Conservation (phyloP, 2,888 invertebrate genomes). For the Agrenia bidenticulata region DNA sequence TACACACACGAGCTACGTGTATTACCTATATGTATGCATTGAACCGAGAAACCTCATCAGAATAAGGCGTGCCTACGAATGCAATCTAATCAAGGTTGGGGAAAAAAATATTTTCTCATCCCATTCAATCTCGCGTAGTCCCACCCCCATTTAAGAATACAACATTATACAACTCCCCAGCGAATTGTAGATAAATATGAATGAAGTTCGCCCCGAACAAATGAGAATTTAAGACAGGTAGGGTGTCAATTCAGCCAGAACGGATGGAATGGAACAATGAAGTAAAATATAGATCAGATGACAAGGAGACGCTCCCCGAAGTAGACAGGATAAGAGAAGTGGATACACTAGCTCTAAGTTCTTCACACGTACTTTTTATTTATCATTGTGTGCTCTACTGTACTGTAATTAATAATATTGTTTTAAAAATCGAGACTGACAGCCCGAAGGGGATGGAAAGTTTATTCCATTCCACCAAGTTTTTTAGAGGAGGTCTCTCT, state of each 20-base stretch:
- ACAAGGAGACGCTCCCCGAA: not conserved
- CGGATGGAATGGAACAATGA: not conserved
- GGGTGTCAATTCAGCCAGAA: constrained; percentile 9
- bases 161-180: too few relatives aligned
- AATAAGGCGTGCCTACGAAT: constrained; percentile 19
- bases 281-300: constrained; percentile 1
- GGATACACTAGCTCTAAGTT: too few relatives aligned
- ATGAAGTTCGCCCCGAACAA: not conserved
- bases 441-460: constrained; percentile 14
- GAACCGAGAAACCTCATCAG: not conserved
- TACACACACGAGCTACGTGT: not conserved
- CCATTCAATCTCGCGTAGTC: not conserved
- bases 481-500: constrained; percentile 21
- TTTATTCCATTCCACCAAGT: constrained; percentile 9
- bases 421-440: constrained; percentile 23
- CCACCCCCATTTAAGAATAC: not conserved
- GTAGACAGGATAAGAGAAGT: too few relatives aligned
- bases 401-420: constrained; percentile 24
- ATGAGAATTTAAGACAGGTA: not conserved
- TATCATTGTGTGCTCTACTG: constrained; percentile 6
- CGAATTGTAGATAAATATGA: too few relatives aligned
- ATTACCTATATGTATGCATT: not conserved
- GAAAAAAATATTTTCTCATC: constrained; percentile 1
- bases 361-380: too few relatives aligned
- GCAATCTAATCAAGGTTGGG: constrained; percentile 18